phyloP scores from a whole-genome alignment of 53 echinoderm and acorn worm genomes.

The Antedon mediterranea region DNA sequence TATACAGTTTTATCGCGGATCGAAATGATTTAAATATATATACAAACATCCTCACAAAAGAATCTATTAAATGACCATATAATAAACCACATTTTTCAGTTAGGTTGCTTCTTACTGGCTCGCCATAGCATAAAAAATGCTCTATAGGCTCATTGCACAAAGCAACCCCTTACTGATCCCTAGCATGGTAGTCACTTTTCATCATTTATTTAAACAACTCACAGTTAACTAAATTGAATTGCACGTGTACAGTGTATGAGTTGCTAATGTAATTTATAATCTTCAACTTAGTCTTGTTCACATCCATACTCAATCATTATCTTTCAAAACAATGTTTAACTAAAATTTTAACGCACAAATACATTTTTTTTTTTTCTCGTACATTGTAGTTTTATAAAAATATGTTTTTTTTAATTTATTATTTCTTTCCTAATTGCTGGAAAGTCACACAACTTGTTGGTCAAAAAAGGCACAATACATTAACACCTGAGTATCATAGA shows the following conservation, averaged over 20 bases:
- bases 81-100: background rate
- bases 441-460: background rate
- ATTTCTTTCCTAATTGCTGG: background rate
- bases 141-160: background rate
- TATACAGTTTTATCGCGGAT: background rate
- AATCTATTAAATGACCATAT: background rate
- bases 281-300: no score
- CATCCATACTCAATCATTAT: background rate
- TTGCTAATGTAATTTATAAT: background rate
- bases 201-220: background rate
- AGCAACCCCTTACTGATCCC: background rate
- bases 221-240: background rate
- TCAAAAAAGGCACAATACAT: background rate
- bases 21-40: background rate
- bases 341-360: no score
- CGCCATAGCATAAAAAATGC: background rate
- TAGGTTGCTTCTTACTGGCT: background rate
- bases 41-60: background rate
- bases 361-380: background rate
- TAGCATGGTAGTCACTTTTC: background rate
- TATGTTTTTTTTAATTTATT: background rate
- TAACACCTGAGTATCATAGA: background rate
- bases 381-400: background rate
- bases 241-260: background rate
- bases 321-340: no score